Evolutionary conservation across 2,888 invertebrate species (phyloP).

Genomic region (Drosophila nigricruria): DNA sequence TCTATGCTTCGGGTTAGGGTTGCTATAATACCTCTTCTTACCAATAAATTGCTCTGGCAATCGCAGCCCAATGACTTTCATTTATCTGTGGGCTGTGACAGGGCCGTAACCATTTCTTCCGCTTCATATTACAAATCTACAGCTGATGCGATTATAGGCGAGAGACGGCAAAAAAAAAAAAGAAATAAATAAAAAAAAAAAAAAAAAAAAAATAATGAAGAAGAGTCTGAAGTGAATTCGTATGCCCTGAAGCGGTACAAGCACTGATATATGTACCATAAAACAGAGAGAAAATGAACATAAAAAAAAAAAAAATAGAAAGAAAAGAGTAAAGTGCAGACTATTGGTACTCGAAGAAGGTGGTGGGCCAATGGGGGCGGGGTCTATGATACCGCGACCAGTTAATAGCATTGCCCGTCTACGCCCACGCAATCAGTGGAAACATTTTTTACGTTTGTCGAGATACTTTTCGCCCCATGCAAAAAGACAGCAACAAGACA

Average conservation of each 20-base stretch:
- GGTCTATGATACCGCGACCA: constrained; percentile 51
- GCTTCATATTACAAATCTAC: constrained; percentile 68
- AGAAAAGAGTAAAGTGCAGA: constrained; percentile 19
- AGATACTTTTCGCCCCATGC: constrained; percentile 37
- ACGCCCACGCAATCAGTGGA: constrained; percentile 73
- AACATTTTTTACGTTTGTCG: constrained; percentile 46
- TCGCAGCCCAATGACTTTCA: constrained; percentile 31
- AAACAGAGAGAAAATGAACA: constrained; percentile 26
- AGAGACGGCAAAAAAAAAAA: constrained; percentile 22
- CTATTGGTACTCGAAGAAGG: constrained; percentile 45
- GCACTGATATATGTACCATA: constrained; percentile 42
- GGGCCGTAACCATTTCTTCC: constrained; percentile 51
- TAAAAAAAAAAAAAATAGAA: neutral
- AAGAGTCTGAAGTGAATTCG: constrained; percentile 11
- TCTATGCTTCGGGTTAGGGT: neutral
- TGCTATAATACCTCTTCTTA: constrained; percentile 17
- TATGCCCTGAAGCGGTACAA: constrained; percentile 48
- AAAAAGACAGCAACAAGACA: constrained; percentile 17
- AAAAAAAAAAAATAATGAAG: constrained; percentile 16
- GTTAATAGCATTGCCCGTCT: constrained; percentile 69
- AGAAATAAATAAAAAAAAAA: neutral
- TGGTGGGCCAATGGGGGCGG: constrained; percentile 3
- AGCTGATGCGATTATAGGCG: constrained; percentile 70
- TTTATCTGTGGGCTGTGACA: constrained; percentile 14
- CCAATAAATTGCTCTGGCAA: constrained; percentile 31